Conservation (phyloP, 1,140 invertebrate genomes). For the Rhyzopertha dominica region DNA sequence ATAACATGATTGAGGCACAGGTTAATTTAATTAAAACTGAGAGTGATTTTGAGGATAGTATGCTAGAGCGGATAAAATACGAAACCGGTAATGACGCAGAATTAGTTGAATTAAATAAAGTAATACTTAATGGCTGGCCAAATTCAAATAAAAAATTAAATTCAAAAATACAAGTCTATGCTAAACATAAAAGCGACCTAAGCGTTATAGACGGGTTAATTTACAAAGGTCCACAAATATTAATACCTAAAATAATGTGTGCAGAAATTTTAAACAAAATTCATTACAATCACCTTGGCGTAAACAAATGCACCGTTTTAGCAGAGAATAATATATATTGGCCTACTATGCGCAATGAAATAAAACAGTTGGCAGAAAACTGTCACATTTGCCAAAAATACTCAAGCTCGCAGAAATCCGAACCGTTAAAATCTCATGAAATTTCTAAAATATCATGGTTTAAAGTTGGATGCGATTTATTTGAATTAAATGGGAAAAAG, state of each 20-base stretch:
- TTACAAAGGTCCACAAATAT: constrained; percentile 29
- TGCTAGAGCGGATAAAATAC: constrained; percentile 30
- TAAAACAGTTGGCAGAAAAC: constrained; percentile 1
- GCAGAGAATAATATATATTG: constrained; percentile 5
- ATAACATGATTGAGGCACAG: no score
- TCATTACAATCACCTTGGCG: constrained; percentile 47
- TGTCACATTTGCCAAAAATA: constrained; percentile 12
- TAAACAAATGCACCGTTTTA: constrained; percentile 38
- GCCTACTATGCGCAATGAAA: constrained; percentile 1
- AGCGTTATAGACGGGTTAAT: constrained; percentile 30
- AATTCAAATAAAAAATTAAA: constrained; percentile 28
- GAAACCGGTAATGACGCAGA: constrained; percentile 28
- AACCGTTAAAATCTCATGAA: constrained; percentile 33
- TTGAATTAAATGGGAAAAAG: constrained; percentile 39
- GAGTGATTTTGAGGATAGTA: constrained; percentile 19
- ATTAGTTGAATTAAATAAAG: constrained; percentile 28
- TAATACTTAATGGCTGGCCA: constrained; percentile 42
- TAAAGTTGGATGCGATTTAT: constrained; percentile 36
- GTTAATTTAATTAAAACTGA: constrained; percentile 10
- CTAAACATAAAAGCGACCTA: constrained; percentile 18
- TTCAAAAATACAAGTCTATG: constrained; percentile 16
- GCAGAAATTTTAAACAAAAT: constrained; percentile 34
- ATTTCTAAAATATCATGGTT: constrained; percentile 31
- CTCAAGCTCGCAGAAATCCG: constrained; percentile 8
- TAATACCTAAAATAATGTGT: constrained; percentile 35